Percentiles rank a stretch among this genome's conserved stretches.
Evolutionary conservation across 2,888 invertebrate genomes (phyloP).

Genomic region (Clistopyga incitator): DNA sequence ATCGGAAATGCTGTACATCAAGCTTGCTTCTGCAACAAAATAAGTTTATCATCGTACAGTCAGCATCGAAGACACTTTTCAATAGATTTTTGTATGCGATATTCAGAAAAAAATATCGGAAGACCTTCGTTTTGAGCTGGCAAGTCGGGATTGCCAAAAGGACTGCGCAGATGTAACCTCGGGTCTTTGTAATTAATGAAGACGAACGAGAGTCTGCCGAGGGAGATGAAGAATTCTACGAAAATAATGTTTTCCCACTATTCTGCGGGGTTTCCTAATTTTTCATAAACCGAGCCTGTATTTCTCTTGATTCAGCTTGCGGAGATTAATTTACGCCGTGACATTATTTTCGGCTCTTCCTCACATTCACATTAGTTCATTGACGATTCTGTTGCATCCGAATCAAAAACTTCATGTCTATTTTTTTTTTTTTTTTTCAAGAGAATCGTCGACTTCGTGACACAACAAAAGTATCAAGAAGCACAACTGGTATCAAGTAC

Average conservation of each 20-base stretch:
- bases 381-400: too few species aligned
- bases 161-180: not conserved
- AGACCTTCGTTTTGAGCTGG: not conserved
- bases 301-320: conserved; percentile 10
- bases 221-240: not conserved
- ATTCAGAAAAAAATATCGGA: not conserved
- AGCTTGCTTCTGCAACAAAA: too few species aligned
- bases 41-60: too few species aligned
- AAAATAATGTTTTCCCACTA: conserved; percentile 8
- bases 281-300: conserved; percentile 6
- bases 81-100: not conserved
- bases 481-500: conserved; percentile 27
- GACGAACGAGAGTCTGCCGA: conserved; percentile 16
- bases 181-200: conserved; percentile 10
- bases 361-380: too few species aligned
- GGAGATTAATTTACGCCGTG: conserved; percentile 8
- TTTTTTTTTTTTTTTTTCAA: not conserved
- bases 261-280: not conserved
- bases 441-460: conserved; percentile 10
- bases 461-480: conserved; percentile 15
- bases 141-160: conserved; percentile 8
- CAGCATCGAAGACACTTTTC: too few species aligned
- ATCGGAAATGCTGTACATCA: not conserved
- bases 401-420: not conserved
- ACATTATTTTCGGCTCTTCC: not conserved